Percentiles rank a stretch among this genome's conserved stretches.
Conservation (phyloP, 2,888 invertebrate genomes). For the Lottia scabra region DNA sequence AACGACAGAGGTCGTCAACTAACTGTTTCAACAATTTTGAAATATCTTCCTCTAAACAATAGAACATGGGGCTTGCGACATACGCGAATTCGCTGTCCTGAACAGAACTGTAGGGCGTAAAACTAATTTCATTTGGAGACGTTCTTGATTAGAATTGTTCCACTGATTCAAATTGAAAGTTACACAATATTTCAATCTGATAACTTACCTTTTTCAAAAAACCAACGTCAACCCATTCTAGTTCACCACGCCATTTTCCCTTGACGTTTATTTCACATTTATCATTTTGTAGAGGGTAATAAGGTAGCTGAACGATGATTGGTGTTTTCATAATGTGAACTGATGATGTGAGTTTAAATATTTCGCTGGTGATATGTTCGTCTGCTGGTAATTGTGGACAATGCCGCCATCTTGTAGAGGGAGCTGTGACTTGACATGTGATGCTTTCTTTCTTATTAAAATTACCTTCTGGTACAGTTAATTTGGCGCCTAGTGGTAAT, state of each 20-base stretch:
- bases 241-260: conserved; percentile 56
- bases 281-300: conserved; percentile 45
- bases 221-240: conserved; percentile 57
- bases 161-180: not conserved
- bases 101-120: no score
- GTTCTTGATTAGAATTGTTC: no score
- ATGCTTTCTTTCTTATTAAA: conserved; percentile 59
- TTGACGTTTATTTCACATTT: conserved; percentile 57
- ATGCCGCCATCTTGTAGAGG: conserved; percentile 52
- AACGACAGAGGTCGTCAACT: no score
- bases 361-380: conserved; percentile 55
- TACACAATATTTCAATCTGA: no score
- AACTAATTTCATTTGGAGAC: no score
- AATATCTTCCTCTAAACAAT: no score
- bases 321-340: conserved; percentile 44
- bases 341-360: conserved; percentile 47
- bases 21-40: no score
- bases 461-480: conserved; percentile 53
- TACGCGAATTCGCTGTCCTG: no score
- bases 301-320: conserved; percentile 53
- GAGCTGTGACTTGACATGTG: conserved; percentile 54
- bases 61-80: no score
- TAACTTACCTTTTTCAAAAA: conserved; percentile 49
- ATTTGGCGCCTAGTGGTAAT: conserved; percentile 60
- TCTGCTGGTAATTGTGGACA: conserved; percentile 39